Evolutionary conservation across 2,113 vertebrate species (phyloP).

Genomic region (Paramormyrops kingsleyae): DNA sequence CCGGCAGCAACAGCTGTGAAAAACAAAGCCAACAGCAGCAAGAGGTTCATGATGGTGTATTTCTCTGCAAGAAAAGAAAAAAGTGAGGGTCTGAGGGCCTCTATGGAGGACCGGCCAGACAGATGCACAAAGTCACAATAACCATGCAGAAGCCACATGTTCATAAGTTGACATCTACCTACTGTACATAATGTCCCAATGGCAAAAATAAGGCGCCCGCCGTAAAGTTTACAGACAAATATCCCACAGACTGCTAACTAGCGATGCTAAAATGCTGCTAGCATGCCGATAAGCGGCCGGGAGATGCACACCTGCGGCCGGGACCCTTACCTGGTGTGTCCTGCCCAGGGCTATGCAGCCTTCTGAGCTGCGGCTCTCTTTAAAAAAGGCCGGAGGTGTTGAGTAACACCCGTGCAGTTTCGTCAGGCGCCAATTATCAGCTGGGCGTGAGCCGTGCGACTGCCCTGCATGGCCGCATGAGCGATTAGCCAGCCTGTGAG

Average conservation of each 20-base stretch:
- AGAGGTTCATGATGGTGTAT: conserved; percentile 28
- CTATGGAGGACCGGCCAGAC: neutral
- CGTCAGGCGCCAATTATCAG: conserved; percentile 2
- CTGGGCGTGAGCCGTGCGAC: neutral
- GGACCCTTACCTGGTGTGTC: neutral
- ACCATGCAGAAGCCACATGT: neutral
- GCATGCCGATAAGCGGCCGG: neutral
- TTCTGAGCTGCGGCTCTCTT: conserved; percentile 8
- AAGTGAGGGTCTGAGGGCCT: neutral
- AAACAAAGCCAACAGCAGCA: conserved; percentile 25
- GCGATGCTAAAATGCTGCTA: neutral
- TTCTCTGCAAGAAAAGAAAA: neutral
- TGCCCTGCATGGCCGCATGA: neutral
- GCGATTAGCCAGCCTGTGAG: neutral
- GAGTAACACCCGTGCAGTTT: conserved; percentile 16
- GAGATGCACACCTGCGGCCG: neutral
- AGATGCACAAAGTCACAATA: neutral
- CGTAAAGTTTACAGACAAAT: neutral
- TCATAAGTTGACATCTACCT: neutral
- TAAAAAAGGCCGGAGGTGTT: conserved; percentile 19
- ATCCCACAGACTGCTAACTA: neutral
- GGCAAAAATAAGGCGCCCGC: neutral
- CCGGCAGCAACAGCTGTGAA: conserved; percentile 23
- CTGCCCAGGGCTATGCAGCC: neutral
- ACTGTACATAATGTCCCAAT: neutral